Evolutionary conservation across 2,797 vertebrate species (phyloP).

Genomic region (Phylloscopus collybita): DNA sequence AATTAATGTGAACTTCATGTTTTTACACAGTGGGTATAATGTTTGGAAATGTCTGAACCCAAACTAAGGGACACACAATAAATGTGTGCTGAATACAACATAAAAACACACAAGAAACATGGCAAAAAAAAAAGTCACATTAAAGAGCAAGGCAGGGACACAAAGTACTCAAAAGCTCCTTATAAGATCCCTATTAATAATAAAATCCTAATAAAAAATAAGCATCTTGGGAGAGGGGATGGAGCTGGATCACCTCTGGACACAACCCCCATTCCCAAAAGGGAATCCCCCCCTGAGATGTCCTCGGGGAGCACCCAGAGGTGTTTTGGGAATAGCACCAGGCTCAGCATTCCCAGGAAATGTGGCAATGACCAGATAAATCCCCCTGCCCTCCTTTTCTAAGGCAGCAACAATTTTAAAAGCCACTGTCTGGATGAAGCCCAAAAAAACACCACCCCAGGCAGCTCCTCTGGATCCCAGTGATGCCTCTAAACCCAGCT

Average conservation of each 20-base stretch:
- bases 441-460: background rate
- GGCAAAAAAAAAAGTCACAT: background rate
- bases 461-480: background rate
- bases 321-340: background rate
- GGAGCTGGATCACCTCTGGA: background rate
- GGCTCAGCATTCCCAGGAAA: background rate
- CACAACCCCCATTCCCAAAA: background rate
- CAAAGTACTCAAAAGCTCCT: background rate
- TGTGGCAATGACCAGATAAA: background rate
- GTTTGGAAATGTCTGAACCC: background rate
- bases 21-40: background rate
- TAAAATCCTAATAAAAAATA: background rate
- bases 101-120: background rate
- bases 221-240: background rate
- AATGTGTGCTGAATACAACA: background rate
- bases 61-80: background rate
- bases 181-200: background rate
- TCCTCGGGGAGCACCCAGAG: background rate
- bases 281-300: accelerated
- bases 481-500: background rate
- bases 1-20: background rate
- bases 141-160: background rate
- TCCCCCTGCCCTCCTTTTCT: background rate
- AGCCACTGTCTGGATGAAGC: background rate
- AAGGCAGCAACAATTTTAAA: background rate